A percentile compares a stretch with the other conserved stretches of the same genome.
Conservation (phyloP, 2,888 invertebrate species). For the Fragum whitleyi region DNA sequence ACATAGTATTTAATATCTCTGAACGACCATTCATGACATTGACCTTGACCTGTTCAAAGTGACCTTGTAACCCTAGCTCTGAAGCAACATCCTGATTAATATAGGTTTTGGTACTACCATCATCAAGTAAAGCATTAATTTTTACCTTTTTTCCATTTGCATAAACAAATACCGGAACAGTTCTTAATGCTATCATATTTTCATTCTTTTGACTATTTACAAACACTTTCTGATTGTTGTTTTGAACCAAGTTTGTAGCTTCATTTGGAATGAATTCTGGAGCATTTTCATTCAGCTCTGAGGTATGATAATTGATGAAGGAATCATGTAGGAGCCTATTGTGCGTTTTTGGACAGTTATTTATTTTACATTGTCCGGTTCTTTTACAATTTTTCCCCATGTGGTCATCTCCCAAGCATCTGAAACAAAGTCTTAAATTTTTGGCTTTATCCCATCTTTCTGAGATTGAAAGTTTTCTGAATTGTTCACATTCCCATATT, state of each 20-base stretch:
- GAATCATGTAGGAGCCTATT: constrained; percentile 33
- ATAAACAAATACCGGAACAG: background rate
- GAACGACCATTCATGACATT: no score
- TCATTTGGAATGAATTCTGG: background rate
- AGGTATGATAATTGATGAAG: background rate
- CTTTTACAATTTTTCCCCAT: constrained; percentile 23
- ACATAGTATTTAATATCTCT: no score
- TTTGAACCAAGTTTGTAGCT: background rate
- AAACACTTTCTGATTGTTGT: background rate
- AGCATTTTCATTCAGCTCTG: background rate
- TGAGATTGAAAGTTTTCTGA: background rate
- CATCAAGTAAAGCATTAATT: no score
- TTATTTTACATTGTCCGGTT: background rate
- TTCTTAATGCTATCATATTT: background rate
- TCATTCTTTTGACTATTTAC: background rate
- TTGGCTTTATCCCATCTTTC: constrained; percentile 41
- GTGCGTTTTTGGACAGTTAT: constrained; percentile 22
- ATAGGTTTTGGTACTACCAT: no score
- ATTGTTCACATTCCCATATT: constrained; percentile 34
- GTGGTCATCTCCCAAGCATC: constrained; percentile 35
- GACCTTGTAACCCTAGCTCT: no score
- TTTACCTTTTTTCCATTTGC: no score
- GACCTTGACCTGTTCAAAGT: no score
- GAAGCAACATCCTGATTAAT: no score
- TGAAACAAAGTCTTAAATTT: constrained; percentile 31